Conservation (phyloP, 2,113 vertebrate genomes). For the Ondatra zibethicus region DNA sequence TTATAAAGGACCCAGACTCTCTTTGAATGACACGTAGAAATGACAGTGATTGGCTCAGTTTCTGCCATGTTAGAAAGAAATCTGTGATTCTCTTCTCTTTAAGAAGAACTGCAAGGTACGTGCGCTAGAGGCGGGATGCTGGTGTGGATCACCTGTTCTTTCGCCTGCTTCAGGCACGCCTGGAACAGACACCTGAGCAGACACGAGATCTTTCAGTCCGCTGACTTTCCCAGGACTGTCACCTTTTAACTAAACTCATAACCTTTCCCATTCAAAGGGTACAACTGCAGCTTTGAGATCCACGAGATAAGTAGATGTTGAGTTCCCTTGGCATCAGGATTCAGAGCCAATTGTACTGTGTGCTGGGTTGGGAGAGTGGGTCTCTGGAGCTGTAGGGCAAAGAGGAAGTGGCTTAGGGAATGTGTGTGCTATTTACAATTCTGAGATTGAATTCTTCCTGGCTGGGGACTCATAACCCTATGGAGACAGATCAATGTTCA, state of each 20-base stretch:
- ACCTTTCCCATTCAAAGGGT: background rate
- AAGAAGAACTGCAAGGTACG: background rate
- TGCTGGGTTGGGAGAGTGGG: background rate
- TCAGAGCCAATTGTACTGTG: background rate
- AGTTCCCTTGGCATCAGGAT: background rate
- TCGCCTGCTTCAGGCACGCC: background rate
- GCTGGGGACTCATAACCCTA: background rate
- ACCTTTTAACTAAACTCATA: background rate
- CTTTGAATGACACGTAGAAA: background rate
- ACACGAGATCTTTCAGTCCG: background rate
- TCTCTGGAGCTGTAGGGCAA: background rate
- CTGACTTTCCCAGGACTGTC: background rate
- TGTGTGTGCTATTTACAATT: slow-evolving; percentile 13
- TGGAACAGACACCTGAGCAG: background rate
- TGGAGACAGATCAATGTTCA: slow-evolving; percentile 58
- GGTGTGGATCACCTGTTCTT: background rate
- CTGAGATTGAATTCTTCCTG: slow-evolving; percentile 53
- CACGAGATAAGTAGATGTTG: background rate
- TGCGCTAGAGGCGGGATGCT: background rate
- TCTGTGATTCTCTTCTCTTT: background rate
- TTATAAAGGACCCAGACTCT: background rate
- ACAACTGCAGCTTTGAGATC: background rate
- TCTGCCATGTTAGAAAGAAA: background rate
- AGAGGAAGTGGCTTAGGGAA: background rate
- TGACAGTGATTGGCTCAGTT: background rate